Conservation (phyloP, 2,888 invertebrate species). For the Azorinus chamasolen region DNA sequence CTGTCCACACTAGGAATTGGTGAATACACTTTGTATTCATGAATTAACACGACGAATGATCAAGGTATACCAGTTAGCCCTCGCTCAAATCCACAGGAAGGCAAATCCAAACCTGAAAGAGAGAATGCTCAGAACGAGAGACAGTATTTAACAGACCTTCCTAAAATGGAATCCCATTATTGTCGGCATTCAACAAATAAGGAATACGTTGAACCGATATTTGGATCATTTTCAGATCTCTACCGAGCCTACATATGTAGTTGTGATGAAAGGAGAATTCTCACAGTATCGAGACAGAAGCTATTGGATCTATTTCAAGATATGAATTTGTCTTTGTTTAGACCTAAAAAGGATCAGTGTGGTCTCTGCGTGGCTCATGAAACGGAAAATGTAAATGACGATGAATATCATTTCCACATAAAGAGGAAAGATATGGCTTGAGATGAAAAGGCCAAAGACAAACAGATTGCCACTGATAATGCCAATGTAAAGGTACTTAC, state of each 20-base stretch:
- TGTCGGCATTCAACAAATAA: no score
- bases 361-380: slow-evolving; percentile 32
- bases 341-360: slow-evolving; percentile 45
- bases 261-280: neutral
- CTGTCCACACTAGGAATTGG: no score
- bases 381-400: slow-evolving; percentile 35
- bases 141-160: slow-evolving; percentile 5
- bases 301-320: no score
- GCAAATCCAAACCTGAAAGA: no score
- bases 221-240: slow-evolving; percentile 7
- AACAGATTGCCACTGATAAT: slow-evolving; percentile 9
- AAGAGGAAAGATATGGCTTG: no score
- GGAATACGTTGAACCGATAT: no score
- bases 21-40: no score
- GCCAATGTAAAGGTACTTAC: slow-evolving; percentile 21
- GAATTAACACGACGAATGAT: no score
- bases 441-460: slow-evolving; percentile 24
- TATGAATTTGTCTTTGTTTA: slow-evolving; percentile 29
- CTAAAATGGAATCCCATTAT: no score
- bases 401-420: slow-evolving; percentile 30
- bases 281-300: neutral
- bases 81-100: no score
- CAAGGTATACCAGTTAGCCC: no score
- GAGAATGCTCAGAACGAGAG: no score
- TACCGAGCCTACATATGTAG: slow-evolving; percentile 1